Base-by-base conservation (phyloP, 2,888 invertebrate species). In the Himalopsyche kuldschensis region DNA sequence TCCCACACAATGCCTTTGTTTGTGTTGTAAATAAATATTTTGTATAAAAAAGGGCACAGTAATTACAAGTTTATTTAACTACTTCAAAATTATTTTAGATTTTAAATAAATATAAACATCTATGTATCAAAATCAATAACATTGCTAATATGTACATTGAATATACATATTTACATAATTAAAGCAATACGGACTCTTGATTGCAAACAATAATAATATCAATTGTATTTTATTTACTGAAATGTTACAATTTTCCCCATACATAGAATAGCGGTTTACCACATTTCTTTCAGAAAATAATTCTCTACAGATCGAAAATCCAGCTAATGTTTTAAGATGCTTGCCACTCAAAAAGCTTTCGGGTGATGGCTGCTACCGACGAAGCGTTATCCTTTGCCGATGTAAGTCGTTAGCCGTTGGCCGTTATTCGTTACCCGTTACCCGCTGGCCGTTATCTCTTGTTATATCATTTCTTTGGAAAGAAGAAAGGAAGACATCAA, bases 401-500 rank as follows among this genome's bases (percentile, higher is more conserved):
- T 55, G 55, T 55, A 55, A 55, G 55, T 55, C 55, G 55, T 55
- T 55, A 85, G 77, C 81, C 80, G 84, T 75, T 80, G 80, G 80
- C 81, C 82, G 84, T 84, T 84, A 84, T 48, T 80, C 84, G 84
- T 81, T 83, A 84, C 41, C 55, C 27, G 41, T 69, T 63, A 76
- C 46, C 75, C 69, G 20, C 27, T 46, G 77, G 46, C 77, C 76
- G 77, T 80, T 83, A 82, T 80, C 69, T 82, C 83, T 85, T 75
- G 81, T 83, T 83, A 81, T 82, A 81, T 85, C 81, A 81, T 78
- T 85, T 81, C 83, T 85, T 83, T 79, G 81, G 84, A 75, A 69
- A 80, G 79, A 79, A 83, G 83, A 82, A 85, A 84, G 82, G 77
- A 79, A 85, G 85, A 80, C 85, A 85, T 85, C 85, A 85, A 85